Evolutionary conservation across 2,797 vertebrate genomes (phyloP), one percentile per base, ranked within the genome.

Genomic region (Allenopithecus nigroviridis): DNA sequence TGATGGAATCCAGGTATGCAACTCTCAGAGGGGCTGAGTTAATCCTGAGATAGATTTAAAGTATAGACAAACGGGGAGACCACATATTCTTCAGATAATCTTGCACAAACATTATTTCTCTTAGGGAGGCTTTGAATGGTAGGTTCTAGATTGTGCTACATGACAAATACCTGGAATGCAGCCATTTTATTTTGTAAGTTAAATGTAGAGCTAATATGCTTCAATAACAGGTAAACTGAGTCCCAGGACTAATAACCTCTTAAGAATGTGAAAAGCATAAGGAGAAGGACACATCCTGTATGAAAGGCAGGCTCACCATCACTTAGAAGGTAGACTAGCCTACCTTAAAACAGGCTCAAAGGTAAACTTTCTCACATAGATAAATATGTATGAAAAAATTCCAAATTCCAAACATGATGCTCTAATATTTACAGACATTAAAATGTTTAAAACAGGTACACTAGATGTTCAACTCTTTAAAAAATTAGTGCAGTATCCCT

Each of bases 1-100:
- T 97, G 98, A 98, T 97, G 92, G 96, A 98, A 97, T 98, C 96
- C 97, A 98, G 97, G 98, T 98, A 98, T 96, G 86, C 86, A 96
- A 96, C 88, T 97, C 96, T 95, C 92, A 9, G 91, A 97, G 96
- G 96, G 96, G 89, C 95, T 95, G 84, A 88, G 74, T 97, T 97
- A 98, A 97, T 97, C 97, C 95, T 97, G 53, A 72, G 93, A 72
- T 64, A 97, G 96, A 97, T 93, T 95, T 96, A 94, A 97, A 97
- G 95, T 72, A 84, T 5, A 94, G 96, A 97, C 96, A 97, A 97
- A 94, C 64, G 93, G 91, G 95, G 83, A 96, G 78, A 91, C 85
- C 68, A 53, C n/a, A n/a, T 93, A 93, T n/a, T 89, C 92, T 91
- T 96, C 39, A 91, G 92, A 70, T 89, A 84, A 96, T 84, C 83